Evolutionary conservation across 2,888 invertebrate genomes (phyloP).

Genomic region (Melinopterus prodromus): DNA sequence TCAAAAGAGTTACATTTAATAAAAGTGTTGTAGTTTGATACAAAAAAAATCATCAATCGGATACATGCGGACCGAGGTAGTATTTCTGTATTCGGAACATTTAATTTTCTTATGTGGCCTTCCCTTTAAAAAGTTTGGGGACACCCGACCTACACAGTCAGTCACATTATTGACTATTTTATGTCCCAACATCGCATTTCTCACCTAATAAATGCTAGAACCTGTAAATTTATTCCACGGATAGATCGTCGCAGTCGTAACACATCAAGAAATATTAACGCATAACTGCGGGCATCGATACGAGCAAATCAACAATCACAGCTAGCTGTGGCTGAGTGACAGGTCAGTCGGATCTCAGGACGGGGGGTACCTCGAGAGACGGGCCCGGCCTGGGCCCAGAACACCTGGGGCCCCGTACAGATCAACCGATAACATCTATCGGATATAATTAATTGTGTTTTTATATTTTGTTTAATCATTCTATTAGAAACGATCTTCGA

Average conservation of each 20-base stretch:
- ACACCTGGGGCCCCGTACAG: slow-evolving; percentile 57
- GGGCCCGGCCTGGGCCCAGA: slow-evolving; percentile 49
- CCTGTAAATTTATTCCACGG: slow-evolving; percentile 26
- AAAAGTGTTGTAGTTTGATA: too few relatives aligned
- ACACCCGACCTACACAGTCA: not conserved
- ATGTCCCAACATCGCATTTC: not conserved
- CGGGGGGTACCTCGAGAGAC: slow-evolving; percentile 44
- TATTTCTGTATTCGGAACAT: too few relatives aligned
- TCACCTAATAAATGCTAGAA: slow-evolving; percentile 28
- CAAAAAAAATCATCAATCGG: too few relatives aligned
- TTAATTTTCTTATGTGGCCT: too few relatives aligned
- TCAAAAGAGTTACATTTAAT: too few relatives aligned
- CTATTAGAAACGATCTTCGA: slow-evolving; percentile 57
- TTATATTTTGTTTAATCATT: slow-evolving; percentile 62
- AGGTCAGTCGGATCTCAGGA: slow-evolving; percentile 51
- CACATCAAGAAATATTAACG: slow-evolving; percentile 39
- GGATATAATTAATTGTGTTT: slow-evolving; percentile 62
- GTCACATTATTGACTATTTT: not conserved
- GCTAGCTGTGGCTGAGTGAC: slow-evolving; percentile 53
- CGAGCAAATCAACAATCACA: slow-evolving; percentile 51
- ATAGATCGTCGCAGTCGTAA: slow-evolving; percentile 26
- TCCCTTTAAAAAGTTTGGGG: too few relatives aligned
- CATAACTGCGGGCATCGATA: slow-evolving; percentile 37
- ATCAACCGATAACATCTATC: slow-evolving; percentile 57
- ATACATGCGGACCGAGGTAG: too few relatives aligned